phyloP scores from a whole-genome alignment of 2,797 vertebrate genomes.

The Notolepis coatsorum region DNA sequence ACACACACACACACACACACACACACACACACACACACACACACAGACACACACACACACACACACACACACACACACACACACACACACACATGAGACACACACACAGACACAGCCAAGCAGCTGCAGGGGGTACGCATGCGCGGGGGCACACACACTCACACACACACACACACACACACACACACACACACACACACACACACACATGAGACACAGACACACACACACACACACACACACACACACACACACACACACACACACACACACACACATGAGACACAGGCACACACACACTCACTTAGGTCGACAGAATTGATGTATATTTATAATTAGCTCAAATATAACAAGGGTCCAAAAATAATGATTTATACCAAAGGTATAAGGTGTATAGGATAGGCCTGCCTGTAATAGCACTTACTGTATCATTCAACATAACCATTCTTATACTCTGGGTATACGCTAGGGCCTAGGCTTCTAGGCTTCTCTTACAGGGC shows the following conservation, averaged over 20 bases:
- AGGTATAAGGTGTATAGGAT: too few species aligned
- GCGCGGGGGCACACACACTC: constrained; percentile 6
- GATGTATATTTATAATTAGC: too few species aligned
- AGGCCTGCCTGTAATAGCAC: too few species aligned
- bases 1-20: background rate
- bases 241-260: background rate
- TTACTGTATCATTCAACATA: too few species aligned
- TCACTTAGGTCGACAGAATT: too few species aligned
- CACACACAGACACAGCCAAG: background rate
- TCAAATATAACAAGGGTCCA: too few species aligned
- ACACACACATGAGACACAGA: background rate
- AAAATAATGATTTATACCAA: too few species aligned
- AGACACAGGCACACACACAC: too few species aligned
- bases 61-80: background rate
- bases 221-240: background rate
- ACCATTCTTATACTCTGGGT: too few species aligned
- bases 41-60: background rate
- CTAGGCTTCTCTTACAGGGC: too few species aligned
- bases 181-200: constrained; percentile 6
- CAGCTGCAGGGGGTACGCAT: background rate
- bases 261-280: background rate
- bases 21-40: constrained; percentile 5
- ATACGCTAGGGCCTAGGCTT: too few species aligned
- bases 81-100: constrained; percentile 9
- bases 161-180: constrained; percentile 4